Conservation (phyloP, 2,888 invertebrate genomes). For the Drosophila eohydei region DNA sequence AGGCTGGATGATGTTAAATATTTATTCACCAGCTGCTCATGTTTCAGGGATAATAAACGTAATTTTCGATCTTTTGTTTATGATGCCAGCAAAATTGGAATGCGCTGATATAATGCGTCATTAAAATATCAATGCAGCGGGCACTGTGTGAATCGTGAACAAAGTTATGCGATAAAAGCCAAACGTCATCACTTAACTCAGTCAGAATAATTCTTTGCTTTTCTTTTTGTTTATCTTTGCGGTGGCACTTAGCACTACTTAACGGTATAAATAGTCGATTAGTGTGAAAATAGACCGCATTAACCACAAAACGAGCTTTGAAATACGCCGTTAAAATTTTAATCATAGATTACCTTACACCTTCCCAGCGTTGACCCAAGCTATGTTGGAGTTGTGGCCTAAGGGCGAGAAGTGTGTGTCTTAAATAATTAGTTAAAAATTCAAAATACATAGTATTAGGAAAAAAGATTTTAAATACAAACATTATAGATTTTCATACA, state of each 20-base stretch:
- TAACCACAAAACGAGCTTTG: neutral
- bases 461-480: no score
- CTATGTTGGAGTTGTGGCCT: no score
- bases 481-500: no score
- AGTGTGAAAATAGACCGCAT: constrained; percentile 11
- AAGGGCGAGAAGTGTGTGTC: no score
- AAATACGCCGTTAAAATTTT: neutral
- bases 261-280: constrained; percentile 58
- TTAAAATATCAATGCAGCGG: constrained; percentile 31
- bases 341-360: neutral
- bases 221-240: constrained; percentile 12
- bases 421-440: neutral
- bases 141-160: constrained; percentile 24
- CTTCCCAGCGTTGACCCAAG: no score
- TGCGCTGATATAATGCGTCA: constrained; percentile 20
- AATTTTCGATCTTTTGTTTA: constrained; percentile 49
- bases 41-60: constrained; percentile 31
- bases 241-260: constrained; percentile 61
- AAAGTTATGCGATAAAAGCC: neutral
- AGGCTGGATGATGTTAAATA: constrained; percentile 10
- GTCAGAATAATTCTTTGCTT: constrained; percentile 20
- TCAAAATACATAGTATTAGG: neutral
- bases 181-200: constrained; percentile 37
- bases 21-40: constrained; percentile 55
- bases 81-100: constrained; percentile 56